Evolutionary conservation across 1,140 invertebrate species (phyloP).

Genomic region (Aphis craccivora): DNA sequence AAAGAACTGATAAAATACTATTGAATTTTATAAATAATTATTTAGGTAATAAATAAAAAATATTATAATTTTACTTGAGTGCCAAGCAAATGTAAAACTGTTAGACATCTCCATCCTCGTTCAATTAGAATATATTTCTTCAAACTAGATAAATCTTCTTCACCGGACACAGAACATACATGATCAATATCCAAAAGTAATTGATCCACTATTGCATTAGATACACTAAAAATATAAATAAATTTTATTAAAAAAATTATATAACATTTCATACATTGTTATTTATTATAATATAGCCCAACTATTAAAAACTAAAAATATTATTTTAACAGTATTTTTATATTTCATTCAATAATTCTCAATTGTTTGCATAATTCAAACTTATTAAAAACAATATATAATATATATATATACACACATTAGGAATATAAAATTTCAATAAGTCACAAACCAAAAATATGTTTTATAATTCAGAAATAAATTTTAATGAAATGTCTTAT

Average conservation of each 20-base stretch:
- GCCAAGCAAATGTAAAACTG: slow-evolving; percentile 68
- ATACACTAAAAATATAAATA: slow-evolving; percentile 63
- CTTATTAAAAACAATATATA: neutral
- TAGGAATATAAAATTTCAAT: neutral
- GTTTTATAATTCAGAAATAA: neutral
- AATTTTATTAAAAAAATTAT: neutral
- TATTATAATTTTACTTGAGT: slow-evolving; percentile 65
- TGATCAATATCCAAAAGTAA: slow-evolving; percentile 71
- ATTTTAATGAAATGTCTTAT: neutral
- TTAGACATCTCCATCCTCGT: slow-evolving; percentile 71
- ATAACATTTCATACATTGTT: neutral
- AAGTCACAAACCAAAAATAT: neutral
- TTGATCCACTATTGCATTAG: slow-evolving; percentile 71
- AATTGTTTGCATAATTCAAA: neutral
- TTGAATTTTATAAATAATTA: neutral
- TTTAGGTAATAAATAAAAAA: neutral
- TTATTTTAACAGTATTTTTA: neutral
- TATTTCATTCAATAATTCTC: neutral
- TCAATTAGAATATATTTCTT: slow-evolving; percentile 69
- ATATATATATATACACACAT: neutral
- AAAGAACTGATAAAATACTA: neutral
- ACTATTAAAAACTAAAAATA: neutral
- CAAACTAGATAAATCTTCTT: slow-evolving; percentile 65
- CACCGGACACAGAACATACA: slow-evolving; percentile 65
- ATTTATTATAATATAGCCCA: neutral